Conservation (phyloP, 2,113 vertebrate species). For the Catharus bicknelli region DNA sequence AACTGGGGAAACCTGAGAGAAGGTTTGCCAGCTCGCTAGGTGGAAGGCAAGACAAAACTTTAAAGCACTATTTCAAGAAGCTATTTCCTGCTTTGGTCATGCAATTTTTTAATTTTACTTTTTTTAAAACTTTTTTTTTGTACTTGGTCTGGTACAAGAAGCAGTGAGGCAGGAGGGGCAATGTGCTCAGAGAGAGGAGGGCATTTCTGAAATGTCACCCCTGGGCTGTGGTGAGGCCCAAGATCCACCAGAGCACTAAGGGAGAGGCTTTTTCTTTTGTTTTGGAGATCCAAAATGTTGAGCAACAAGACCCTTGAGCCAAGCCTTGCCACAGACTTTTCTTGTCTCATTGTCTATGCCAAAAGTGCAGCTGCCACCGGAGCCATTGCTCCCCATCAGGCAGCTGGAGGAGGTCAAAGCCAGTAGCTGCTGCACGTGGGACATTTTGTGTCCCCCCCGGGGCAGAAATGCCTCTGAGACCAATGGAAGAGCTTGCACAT, state of each 20-base stretch:
- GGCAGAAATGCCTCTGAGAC: conserved; percentile 13
- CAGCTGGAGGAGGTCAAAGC: conserved; percentile 27
- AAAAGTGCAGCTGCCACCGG: not conserved
- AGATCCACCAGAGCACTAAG: not conserved
- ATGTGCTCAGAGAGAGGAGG: accelerated
- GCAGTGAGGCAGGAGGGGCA: accelerated
- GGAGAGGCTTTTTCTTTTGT: not conserved
- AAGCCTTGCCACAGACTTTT: not conserved
- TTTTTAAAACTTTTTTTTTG: not conserved
- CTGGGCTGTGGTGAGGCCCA: not conserved
- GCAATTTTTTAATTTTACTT: not conserved
- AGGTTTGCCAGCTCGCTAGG: not conserved
- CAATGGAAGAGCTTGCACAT: conserved; percentile 51
- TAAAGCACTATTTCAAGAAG: not conserved
- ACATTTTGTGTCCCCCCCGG: not conserved
- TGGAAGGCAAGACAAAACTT: not conserved
- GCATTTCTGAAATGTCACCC: not conserved
- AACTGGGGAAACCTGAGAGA: not conserved
- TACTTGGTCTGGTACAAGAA: not conserved
- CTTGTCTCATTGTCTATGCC: accelerated
- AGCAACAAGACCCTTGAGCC: not conserved
- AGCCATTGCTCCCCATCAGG: not conserved
- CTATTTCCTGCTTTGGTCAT: conserved; percentile 15
- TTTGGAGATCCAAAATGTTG: not conserved
- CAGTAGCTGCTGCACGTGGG: not conserved